These are phyloP conservation scores for Caenorhabditis drosophilae DNA, from an alignment of 2,888 invertebrate genomes.

Conservation along the genomic window DNA sequence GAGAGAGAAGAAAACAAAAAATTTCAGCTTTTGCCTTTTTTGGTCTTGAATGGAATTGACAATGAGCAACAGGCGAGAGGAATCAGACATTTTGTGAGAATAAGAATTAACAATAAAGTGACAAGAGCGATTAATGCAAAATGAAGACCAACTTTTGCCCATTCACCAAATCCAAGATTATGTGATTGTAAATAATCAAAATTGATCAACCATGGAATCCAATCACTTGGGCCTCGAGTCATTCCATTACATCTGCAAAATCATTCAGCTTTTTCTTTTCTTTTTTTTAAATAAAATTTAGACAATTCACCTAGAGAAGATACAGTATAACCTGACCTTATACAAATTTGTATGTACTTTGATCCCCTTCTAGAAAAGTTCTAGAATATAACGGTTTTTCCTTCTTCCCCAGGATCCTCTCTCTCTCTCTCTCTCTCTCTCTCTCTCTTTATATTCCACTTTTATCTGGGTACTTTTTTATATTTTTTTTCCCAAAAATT, in stretches of 20 bases:
- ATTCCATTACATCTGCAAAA: constrained; percentile 23
- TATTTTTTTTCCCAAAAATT: no score
- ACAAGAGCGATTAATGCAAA: constrained; percentile 14
- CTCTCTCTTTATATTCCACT: no score
- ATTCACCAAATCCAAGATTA: constrained; percentile 24
- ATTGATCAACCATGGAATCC: constrained; percentile 29
- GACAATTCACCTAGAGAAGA: background rate
- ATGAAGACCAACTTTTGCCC: constrained; percentile 28
- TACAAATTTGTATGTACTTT: no score
- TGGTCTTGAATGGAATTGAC: constrained; percentile 17
- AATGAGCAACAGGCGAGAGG: constrained; percentile 32
- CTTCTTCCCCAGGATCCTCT: no score
- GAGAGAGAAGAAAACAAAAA: background rate
- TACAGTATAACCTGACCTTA: background rate
- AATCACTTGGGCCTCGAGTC: constrained; percentile 17
- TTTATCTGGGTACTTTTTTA: no score
- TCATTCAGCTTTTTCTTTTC: no score
- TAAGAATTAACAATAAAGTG: constrained; percentile 9
- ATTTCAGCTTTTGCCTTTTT: constrained; percentile 3
- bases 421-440: no score
- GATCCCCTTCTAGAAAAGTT: no score
- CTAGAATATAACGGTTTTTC: no score
- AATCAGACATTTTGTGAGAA: constrained; percentile 27
- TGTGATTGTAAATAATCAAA: constrained; percentile 30
- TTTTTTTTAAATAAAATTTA: background rate